Percentiles rank a stretch among this genome's conserved stretches.
These are phyloP conservation scores for Hedya salicella DNA, from an alignment of 2,888 invertebrate species.

Conservation along the genomic window DNA sequence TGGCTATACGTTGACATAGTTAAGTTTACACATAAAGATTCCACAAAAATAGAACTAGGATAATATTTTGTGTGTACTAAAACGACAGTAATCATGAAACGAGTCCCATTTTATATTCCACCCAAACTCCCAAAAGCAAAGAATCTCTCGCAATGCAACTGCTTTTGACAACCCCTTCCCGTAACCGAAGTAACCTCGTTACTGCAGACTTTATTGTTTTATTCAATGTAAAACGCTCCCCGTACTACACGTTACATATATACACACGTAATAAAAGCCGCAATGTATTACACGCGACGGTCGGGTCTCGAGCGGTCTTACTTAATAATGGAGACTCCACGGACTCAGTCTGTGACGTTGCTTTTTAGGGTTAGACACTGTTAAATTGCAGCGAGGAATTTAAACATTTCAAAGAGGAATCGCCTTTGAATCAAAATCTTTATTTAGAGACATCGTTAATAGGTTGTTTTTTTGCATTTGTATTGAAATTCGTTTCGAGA, in stretches of 20 bases:
- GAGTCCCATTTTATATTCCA: conserved; percentile 3
- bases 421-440: conserved; percentile 24
- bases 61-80: neutral
- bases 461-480: neutral
- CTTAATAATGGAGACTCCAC: conserved; percentile 81
- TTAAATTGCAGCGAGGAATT: conserved; percentile 31
- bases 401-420: conserved; percentile 32
- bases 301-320: conserved; percentile 73
- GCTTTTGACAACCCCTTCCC: conserved; percentile 31
- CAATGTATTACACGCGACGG: conserved; percentile 68
- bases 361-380: conserved; percentile 62
- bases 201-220: conserved; percentile 49
- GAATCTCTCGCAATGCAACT: neutral
- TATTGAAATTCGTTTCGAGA: neutral
- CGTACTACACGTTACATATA: conserved; percentile 53
- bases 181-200: conserved; percentile 28
- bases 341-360: conserved; percentile 60
- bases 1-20: too few species aligned
- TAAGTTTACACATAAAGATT: too few species aligned
- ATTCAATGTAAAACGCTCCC: conserved; percentile 67
- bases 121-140: conserved; percentile 9
- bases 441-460: conserved; percentile 20
- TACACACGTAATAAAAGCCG: conserved; percentile 62
- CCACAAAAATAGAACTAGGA: neutral
- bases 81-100: neutral